A percentile compares a stretch with the other conserved stretches of the same genome.
These are phyloP conservation scores for Aviceda subcristata DNA, from an alignment of 2,113 vertebrate species.

Conservation along the genomic window DNA sequence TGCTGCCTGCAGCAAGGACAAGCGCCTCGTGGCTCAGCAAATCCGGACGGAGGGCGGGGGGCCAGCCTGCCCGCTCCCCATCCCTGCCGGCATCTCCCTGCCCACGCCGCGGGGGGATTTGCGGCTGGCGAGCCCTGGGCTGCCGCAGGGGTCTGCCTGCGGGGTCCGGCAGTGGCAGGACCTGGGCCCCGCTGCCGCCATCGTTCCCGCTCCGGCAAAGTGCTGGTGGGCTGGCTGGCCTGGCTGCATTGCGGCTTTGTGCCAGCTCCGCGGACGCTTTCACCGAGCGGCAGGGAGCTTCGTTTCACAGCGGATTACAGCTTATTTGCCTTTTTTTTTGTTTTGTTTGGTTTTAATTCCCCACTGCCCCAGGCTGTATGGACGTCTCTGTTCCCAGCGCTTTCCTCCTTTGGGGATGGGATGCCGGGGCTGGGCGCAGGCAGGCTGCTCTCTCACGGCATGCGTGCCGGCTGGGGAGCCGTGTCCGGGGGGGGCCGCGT, in stretches of 20 bases:
- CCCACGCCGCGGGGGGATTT: background rate
- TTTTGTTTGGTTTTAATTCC: background rate
- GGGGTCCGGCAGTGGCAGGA: background rate
- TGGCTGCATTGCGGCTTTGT: background rate
- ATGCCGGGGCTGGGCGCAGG: background rate
- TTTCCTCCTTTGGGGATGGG: background rate
- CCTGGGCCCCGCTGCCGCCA: rapidly evolving
- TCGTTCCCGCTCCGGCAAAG: background rate
- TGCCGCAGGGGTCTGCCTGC: too few species aligned
- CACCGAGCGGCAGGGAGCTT: background rate
- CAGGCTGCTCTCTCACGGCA: background rate
- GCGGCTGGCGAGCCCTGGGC: rapidly evolving
- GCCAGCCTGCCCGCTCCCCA: background rate
- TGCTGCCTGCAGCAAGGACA: conserved; percentile 58
- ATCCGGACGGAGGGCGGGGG: rapidly evolving
- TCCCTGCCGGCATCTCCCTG: background rate
- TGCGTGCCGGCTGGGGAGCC: background rate
- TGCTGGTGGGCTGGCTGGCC: background rate
- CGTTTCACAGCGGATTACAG: rapidly evolving
- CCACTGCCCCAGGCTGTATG: background rate
- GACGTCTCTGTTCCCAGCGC: background rate
- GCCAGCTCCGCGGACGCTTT: background rate
- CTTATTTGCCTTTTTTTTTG: background rate
- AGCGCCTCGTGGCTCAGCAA: background rate
- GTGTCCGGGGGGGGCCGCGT: background rate